Evolutionary conservation across 2,797 vertebrate species (phyloP), one percentile per base, ranked within the genome.

Genomic region (Avahi laniger): DNA sequence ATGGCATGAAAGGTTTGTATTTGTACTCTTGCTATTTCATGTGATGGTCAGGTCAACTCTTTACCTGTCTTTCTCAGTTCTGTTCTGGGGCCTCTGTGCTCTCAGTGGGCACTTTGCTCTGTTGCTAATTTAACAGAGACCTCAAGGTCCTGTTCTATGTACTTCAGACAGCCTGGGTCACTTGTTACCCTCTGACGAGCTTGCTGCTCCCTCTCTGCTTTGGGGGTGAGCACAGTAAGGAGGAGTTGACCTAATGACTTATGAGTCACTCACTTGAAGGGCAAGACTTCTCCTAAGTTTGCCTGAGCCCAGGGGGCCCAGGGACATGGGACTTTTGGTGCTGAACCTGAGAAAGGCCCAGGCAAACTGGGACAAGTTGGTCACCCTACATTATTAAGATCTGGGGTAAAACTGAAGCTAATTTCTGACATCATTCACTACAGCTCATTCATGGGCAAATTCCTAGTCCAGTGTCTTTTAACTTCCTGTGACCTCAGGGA

Each of bases 91-190:
- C 52, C 7, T 86, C 78, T 43, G 4, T 35, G 43, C 7, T 93
- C 33, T 50, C 43, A 24, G 41, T 30, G 80, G 38, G 67, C 50
- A 54, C 33, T 65, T 92, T 5, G 14, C 18, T 17, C 57, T n/a
- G 22, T n/a, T 14, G 4, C 14, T 95, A 87, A 81, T n/a, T 87
- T 80, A 93, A 46, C 28, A 20, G 38, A 84, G 54, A 33, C 14
- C 70, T 12, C n/a, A 1, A 57, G 4, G 2, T 63, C 11, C 17
- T 5, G 28, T n/a, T 50, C 61, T 0, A 0, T 43, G 20, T 54
- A 26, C n/a, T 73, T 70, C 61, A 4, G 11, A 38, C 5, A 65
- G 26, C 22, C 30, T 22, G 8, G 7, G 63, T 43, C 14, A 33
- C 43, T 41, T 24, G 35, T 65, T 52, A 33, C 13, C 22, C 13